Conservation (phyloP, 2,888 invertebrate genomes). For the Onthophagus sagittarius region DNA sequence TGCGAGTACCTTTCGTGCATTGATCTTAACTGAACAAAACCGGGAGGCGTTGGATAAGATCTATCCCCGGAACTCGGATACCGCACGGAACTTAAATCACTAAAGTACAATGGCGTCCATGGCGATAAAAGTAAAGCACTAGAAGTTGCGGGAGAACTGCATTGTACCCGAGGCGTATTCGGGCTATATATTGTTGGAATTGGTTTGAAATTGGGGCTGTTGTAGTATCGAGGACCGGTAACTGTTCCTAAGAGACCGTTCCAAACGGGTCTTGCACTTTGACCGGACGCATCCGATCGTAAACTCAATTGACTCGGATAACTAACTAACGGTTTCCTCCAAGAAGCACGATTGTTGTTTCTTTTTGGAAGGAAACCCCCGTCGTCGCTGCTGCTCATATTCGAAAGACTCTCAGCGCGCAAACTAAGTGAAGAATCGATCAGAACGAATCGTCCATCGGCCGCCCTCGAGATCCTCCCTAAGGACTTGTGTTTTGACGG, state of each 20-base stretch:
- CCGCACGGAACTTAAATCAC: slow-evolving; percentile 83
- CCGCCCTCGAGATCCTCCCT: slow-evolving; percentile 66
- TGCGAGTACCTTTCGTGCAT: slow-evolving; percentile 68
- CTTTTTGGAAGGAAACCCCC: slow-evolving; percentile 74
- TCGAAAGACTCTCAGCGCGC: slow-evolving; percentile 56
- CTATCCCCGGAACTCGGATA: slow-evolving; percentile 76
- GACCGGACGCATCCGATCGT: slow-evolving; percentile 62
- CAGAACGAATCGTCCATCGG: slow-evolving; percentile 72
- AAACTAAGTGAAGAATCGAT: slow-evolving; percentile 53
- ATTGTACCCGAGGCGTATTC: slow-evolving; percentile 57
- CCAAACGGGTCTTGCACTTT: slow-evolving; percentile 49
- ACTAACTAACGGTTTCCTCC: slow-evolving; percentile 62
- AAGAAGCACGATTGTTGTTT: slow-evolving; percentile 55
- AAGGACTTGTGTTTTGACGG: slow-evolving; percentile 47
- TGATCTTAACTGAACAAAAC: slow-evolving; percentile 61
- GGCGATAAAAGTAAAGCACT: slow-evolving; percentile 58
- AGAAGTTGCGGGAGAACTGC: slow-evolving; percentile 63
- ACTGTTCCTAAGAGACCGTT: slow-evolving; percentile 36
- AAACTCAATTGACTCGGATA: slow-evolving; percentile 65
- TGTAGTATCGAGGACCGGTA: slow-evolving; percentile 39
- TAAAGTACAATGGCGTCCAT: slow-evolving; percentile 73
- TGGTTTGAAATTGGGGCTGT: slow-evolving; percentile 44
- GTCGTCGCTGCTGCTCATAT: slow-evolving; percentile 70
- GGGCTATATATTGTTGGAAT: slow-evolving; percentile 46
- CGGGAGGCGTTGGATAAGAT: slow-evolving; percentile 73